Percentiles rank a stretch among this genome's conserved stretches.
Evolutionary conservation across 2,797 vertebrate species (phyloP).

Genomic region (Spea hammondii): DNA sequence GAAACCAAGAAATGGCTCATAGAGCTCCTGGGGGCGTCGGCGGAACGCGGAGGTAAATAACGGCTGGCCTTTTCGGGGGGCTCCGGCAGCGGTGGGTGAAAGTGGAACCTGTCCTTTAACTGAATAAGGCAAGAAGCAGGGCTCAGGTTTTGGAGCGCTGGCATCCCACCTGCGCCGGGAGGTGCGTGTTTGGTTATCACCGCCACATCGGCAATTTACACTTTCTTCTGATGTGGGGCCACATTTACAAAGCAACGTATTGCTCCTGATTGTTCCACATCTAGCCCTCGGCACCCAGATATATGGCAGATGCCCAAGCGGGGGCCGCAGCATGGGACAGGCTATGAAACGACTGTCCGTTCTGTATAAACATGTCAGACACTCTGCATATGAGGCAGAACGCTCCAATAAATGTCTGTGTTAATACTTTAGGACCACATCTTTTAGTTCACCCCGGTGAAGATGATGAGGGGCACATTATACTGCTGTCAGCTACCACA

Average conservation of each 20-base stretch:
- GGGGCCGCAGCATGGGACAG: too few species aligned
- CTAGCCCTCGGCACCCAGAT: too few species aligned
- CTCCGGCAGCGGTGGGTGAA: background rate
- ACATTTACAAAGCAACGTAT: too few species aligned
- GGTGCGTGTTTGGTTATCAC: too few species aligned
- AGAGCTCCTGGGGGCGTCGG: background rate
- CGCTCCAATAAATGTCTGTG: background rate
- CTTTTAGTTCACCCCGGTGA: slow-evolving; percentile 75
- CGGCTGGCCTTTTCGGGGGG: background rate
- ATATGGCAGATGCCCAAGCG: too few species aligned
- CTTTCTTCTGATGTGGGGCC: too few species aligned
- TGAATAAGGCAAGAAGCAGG: too few species aligned
- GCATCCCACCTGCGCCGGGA: too few species aligned
- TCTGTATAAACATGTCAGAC: background rate
- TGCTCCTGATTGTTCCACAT: too few species aligned
- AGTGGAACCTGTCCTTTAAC: background rate
- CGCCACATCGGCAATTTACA: too few species aligned
- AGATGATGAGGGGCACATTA: slow-evolving; percentile 69
- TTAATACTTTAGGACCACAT: slow-evolving; percentile 63
- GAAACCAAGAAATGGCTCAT: slow-evolving; percentile 43
- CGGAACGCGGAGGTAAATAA: slow-evolving; percentile 13
- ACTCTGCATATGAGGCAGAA: too few species aligned
- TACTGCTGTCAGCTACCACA: slow-evolving; percentile 71
- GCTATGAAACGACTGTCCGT: background rate
- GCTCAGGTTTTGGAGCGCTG: too few species aligned